These are phyloP conservation scores for Salmo trutta DNA, from an alignment of 2,797 vertebrate species.

Conservation along the genomic window DNA sequence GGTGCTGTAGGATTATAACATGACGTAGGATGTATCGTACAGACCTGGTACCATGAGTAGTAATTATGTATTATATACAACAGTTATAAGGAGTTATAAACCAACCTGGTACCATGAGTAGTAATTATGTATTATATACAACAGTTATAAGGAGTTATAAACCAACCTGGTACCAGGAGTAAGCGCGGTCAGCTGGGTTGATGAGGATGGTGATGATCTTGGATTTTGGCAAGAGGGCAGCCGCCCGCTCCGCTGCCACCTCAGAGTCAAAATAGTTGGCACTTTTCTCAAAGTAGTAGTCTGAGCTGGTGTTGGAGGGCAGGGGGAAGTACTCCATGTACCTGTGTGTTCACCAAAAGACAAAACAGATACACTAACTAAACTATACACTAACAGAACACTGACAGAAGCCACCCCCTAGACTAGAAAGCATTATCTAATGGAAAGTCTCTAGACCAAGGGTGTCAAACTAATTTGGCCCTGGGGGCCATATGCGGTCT, in stretches of 20 bases:
- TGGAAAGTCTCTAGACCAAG: no score
- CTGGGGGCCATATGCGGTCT: no score
- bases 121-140: no score
- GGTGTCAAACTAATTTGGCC: no score
- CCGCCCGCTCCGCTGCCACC: slow-evolving; percentile 87
- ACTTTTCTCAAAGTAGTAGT: slow-evolving; percentile 99
- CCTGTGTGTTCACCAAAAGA: slow-evolving; percentile 68
- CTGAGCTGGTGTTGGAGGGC: slow-evolving; percentile 97
- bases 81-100: no score
- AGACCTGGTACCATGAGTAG: no score
- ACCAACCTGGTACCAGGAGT: slow-evolving; percentile 78
- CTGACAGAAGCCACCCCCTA: no score
- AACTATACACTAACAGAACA: not conserved
- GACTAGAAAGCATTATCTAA: no score
- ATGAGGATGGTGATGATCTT: slow-evolving; percentile 98
- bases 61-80: no score
- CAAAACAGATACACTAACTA: slow-evolving; percentile 24
- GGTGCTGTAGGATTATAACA: slow-evolving; percentile 80
- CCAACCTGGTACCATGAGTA: no score
- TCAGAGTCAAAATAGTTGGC: slow-evolving; percentile 99
- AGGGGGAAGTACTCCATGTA: slow-evolving; percentile 99
- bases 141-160: no score
- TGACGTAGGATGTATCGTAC: not conserved
- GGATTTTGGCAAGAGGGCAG: slow-evolving; percentile 91
- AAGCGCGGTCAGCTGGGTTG: slow-evolving; percentile 94